Evolutionary conservation across 1,140 invertebrate genomes (phyloP), one percentile per base, ranked within the genome.

Genomic region (Nylanderia fulva): DNA sequence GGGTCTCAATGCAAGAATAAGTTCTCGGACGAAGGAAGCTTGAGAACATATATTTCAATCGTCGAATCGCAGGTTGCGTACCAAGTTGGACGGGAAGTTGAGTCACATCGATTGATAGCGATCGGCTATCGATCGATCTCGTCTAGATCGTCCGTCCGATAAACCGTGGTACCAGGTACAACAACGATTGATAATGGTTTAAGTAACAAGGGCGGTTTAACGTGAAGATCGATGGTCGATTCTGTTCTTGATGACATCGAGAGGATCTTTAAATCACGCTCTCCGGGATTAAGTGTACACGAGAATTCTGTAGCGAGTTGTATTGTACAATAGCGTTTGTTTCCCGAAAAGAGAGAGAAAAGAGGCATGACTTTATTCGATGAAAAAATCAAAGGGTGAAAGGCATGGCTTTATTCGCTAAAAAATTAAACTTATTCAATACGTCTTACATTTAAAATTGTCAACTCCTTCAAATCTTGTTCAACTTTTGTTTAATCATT

Each of bases 211-310:
- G 75, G 61, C 48, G 39, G 58, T 87, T 89, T 83, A 89, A 89
- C 82, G 79, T 54, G 54, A 91, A 91, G 91, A 92, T 91, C 88
- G 92, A 92, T 92, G 91, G 88, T 72, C 86, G 90, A 92, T 92
- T 91, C 88, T 89, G 85, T 91, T 86, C 85, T 82, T 84, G 88
- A 90, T 89, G 76, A 85, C 84, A 84, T 92, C 90, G 86, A 79
- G 87, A 84, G 86, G 87, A 60, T 87, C 87, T 91, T 90, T 92
- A 92, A 91, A 92, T 93, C 92, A 92, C 91, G 33, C 42, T 79
- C 64, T 72, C 54, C 63, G 87, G 84, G 92, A 92, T 92, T 92
- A 92, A 92, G 86, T 86, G 85, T 77, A 66, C 48, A 48, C n/a
- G 60, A 66, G 27, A 39, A 36, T n/a, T 66, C 29, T 45, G 39